Base-by-base conservation (phyloP, 2,113 vertebrate genomes). In the Bothrops jararaca region DNA sequence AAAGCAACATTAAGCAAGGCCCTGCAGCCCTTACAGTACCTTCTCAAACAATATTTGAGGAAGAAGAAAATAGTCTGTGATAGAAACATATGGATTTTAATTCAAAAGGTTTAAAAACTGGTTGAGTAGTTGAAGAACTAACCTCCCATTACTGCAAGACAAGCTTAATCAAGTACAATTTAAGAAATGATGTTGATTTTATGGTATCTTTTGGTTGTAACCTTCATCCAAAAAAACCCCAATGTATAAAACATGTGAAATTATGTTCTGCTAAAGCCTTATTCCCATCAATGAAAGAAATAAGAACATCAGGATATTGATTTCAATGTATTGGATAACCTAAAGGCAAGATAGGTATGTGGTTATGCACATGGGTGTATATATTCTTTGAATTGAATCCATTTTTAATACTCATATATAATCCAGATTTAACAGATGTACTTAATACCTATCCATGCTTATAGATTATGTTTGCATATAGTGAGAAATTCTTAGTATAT, bases 81-180 rank as follows among this genome's bases (percentile, higher is more conserved):
- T n/a, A 18, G 24, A 29, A 89, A 22, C 12, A 93, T 39, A 80
- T 80, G n/a, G 20, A 39, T 80, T 80, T 80, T 80, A 80, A 80
- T 39, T 80, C n/a, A 80, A 74, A 74, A 74, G n/a, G 0, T 18
- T 74, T 74, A 74, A 74, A 93, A 93, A 39, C 15, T 74, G 58
- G 57, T 53, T n/a, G 45, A 69, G 15, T 94, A 89, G 13, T 89
- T 85, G 18, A 54, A 91, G 3, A 88, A 80, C 34, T 48, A 12
- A 26, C 0, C 0, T 50, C 20, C 4, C 15, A 11, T 85, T 57
- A 88, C 90, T 92, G 5, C 2, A 88, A 48, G 22, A 80, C 2
- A 1, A 11, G 24, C 48, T 12, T 29, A 52, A 10, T n/a, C 24
- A 80, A 90, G 86, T 24, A 2, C 91, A 90, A 74, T 74, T 60